Base-by-base conservation (phyloP, 2,888 invertebrate genomes). In the Prostheceraeus crozeri region DNA sequence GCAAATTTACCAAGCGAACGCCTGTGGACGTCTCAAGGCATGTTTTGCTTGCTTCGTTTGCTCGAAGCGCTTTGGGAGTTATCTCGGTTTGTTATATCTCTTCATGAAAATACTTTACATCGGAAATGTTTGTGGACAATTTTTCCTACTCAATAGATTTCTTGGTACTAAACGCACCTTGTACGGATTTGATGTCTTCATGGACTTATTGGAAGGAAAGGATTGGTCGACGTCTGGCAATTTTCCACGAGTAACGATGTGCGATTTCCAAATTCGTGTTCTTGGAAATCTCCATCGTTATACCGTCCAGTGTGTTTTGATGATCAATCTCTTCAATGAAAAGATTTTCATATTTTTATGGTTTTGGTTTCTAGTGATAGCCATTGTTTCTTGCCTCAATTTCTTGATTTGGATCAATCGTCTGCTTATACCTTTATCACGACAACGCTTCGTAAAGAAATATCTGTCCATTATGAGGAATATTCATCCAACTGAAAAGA, bases 71-170 rank as follows among this genome's bases (percentile, higher is more conserved):
- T 45, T 40, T 59, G 79, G 78, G 4, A 76, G 77, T 60, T 78
- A 76, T 66, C 72, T 79, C 14, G 71, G 76, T 1, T 67, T 74
- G 35, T 68, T 76, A 25, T 79, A 79, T 65, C 67, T 77, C 45
- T 68, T 76, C 63, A 70, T 71, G 62, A 78, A 78, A 66, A 55
- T 72, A 31, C 65, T 77, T 6, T 76, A 78, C 63, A 71, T 77
- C 58, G 64, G 68, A 25, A 78, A 78, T 63, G 72, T 72, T 21
- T 67, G 77, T 10, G 74, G 75, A 16, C 78, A 79, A 66, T 70
- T 79, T 60, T 75, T 77, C 65, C 66, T 78, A 65, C 70, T 79
- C 63, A 77, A 79, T 67, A 70, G 72, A 57, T 78, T 79, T 65
- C 69, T 79, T 46, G 78, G 78, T 46, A 69, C 69, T 30, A 69